Percentiles rank a stretch among this genome's conserved stretches.
Conservation (phyloP, 2,113 vertebrate species). For the Hemiprocne comata region DNA sequence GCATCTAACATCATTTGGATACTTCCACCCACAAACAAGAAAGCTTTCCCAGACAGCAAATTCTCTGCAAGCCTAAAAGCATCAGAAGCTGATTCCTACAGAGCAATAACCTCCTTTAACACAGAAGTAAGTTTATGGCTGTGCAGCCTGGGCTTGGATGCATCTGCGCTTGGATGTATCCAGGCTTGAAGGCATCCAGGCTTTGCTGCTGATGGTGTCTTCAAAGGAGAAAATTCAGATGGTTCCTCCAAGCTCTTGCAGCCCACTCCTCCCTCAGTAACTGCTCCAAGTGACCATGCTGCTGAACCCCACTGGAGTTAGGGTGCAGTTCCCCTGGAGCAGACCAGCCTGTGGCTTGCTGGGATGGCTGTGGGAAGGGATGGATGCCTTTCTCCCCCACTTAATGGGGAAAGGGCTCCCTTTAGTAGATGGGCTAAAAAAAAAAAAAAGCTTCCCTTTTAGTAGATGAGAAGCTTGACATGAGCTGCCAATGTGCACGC, state of each 20-base stretch:
- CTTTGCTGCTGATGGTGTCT: not conserved
- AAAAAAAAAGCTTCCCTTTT: too few species aligned
- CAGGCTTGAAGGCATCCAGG: not conserved
- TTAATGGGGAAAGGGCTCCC: not conserved
- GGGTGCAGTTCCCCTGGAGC: not conserved
- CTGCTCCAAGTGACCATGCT: not conserved
- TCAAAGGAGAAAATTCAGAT: not conserved
- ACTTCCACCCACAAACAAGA: not conserved
- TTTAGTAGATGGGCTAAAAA: not conserved
- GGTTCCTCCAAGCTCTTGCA: not conserved
- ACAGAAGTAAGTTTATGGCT: not conserved
- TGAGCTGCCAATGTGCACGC: too few species aligned
- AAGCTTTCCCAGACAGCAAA: not conserved
- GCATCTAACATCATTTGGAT: not conserved
- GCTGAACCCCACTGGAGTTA: not conserved
- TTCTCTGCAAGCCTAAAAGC: not conserved
- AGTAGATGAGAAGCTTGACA: too few species aligned
- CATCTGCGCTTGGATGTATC: not conserved
- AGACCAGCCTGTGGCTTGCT: not conserved
- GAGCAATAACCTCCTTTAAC: not conserved
- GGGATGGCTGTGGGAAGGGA: not conserved
- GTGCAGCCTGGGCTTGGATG: not conserved
- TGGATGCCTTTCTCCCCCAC: not conserved
- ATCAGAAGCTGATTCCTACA: not conserved
- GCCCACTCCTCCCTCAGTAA: accelerated